Percentiles rank a stretch among this genome's conserved stretches.
Evolutionary conservation across 2,888 invertebrate species (phyloP).

Genomic region (Mechanitis mazaeus): DNA sequence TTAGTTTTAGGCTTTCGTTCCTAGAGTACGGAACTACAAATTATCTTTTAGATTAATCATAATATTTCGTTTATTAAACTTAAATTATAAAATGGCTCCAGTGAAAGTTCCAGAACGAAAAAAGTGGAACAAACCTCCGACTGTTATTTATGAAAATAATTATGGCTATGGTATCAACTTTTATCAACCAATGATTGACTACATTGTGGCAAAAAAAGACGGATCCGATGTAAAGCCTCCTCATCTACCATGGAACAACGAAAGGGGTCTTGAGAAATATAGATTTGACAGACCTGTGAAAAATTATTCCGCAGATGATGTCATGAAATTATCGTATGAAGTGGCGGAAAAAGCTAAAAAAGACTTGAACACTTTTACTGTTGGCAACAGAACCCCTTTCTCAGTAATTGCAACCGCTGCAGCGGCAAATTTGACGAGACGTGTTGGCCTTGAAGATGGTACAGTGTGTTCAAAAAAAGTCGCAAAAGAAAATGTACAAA

Average conservation of each 20-base stretch:
- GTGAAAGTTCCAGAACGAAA: conserved; percentile 61
- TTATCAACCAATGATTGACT: conserved; percentile 92
- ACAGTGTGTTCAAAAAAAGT: conserved; percentile 67
- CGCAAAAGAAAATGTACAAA: conserved; percentile 54
- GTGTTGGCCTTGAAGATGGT: conserved; percentile 76
- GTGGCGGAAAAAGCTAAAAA: conserved; percentile 82
- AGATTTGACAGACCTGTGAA: conserved; percentile 79
- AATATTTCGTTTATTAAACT: conserved; percentile 38
- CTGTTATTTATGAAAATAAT: conserved; percentile 86
- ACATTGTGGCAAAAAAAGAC: conserved; percentile 82
- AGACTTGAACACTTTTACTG: conserved; percentile 78
- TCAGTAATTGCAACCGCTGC: conserved; percentile 79
- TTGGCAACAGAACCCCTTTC: conserved; percentile 78
- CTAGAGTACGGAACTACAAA: conserved; percentile 53
- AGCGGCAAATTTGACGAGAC: conserved; percentile 79
- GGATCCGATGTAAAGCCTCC: conserved; percentile 69
- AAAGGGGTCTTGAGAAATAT: conserved; percentile 81
- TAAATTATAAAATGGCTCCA: conserved; percentile 50
- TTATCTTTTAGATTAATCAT: conserved; percentile 38
- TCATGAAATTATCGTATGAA: conserved; percentile 80
- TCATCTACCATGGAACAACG: conserved; percentile 85
- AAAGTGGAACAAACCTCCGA: conserved; percentile 77
- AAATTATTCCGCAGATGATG: conserved; percentile 81
- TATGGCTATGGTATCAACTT: conserved; percentile 90
- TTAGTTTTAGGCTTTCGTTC: conserved; percentile 47